A percentile compares a stretch with the other conserved stretches of the same genome.
Conservation (phyloP, 1,140 invertebrate genomes). For the Drosophila arizonae region DNA sequence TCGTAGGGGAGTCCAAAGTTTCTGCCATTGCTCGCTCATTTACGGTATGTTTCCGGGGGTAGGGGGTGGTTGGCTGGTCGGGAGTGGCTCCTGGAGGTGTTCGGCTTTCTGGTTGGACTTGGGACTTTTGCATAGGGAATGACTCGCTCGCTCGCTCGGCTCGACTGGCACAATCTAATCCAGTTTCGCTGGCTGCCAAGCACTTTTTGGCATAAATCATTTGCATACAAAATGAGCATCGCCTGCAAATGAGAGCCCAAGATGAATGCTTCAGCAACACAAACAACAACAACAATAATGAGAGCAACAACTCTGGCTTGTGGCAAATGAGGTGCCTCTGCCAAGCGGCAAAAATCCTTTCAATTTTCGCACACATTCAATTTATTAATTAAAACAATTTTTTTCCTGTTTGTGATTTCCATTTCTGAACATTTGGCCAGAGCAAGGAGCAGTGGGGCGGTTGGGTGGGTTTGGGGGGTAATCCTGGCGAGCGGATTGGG, state of each 20-base stretch:
- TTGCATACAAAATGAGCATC: constrained; percentile 81
- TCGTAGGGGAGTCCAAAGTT: constrained; percentile 64
- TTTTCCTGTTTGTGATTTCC: constrained; percentile 69
- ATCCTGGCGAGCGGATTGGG: constrained; percentile 41
- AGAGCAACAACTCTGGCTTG: constrained; percentile 27
- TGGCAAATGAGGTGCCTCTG: constrained; percentile 27
- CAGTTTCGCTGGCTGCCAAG: constrained; percentile 68
- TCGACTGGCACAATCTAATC: constrained; percentile 72
- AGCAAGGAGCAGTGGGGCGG: not conserved
- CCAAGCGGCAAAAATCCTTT: constrained; percentile 73
- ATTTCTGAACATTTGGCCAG: constrained; percentile 32
- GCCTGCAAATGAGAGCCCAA: constrained; percentile 72
- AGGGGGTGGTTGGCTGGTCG: constrained; percentile 16
- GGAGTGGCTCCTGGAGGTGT: not conserved
- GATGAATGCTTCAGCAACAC: constrained; percentile 65
- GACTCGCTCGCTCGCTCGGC: constrained; percentile 35
- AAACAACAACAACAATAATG: constrained; percentile 39
- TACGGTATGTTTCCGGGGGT: constrained; percentile 15
- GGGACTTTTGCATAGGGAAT: constrained; percentile 40
- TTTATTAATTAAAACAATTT: constrained; percentile 82
- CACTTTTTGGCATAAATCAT: constrained; percentile 82
- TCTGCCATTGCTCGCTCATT: constrained; percentile 61
- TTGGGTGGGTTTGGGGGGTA: not conserved
- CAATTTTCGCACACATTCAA: constrained; percentile 82
- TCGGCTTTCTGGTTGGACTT: not conserved